phyloP scores from a whole-genome alignment of 2,888 invertebrate genomes.

The Drosophila infuscata region DNA sequence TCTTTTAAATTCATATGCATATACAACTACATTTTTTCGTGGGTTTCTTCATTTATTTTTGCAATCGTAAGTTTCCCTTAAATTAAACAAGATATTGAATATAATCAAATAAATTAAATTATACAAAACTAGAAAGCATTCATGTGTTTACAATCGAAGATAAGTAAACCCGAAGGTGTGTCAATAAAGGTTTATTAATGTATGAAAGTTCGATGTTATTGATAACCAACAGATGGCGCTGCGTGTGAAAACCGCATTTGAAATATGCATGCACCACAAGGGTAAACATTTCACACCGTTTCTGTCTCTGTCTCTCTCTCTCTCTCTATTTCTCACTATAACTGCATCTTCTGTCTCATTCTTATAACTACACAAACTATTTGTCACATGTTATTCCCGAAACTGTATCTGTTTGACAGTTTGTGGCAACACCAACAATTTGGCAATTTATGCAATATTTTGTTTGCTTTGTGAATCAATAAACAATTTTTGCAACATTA shows the following conservation, averaged over 20 bases:
- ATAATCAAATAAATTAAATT: too few relatives aligned
- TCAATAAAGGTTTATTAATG: neutral
- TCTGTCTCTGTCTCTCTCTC: too few relatives aligned
- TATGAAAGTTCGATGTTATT: neutral
- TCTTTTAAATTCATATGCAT: neutral
- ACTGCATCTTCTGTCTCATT: neutral
- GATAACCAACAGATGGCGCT: constrained; percentile 3
- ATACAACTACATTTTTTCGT: neutral
- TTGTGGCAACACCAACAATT: constrained; percentile 27
- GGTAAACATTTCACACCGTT: constrained; percentile 30
- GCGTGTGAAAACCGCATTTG: constrained; percentile 22
- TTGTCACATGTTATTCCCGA: constrained; percentile 18
- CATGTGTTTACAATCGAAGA: neutral
- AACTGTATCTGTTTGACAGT: constrained; percentile 5
- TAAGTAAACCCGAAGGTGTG: neutral
- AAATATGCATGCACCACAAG: constrained; percentile 34
- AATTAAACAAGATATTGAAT: neutral
- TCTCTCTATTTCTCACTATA: neutral
- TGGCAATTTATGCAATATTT: constrained; percentile 12
- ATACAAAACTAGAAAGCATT: neutral
- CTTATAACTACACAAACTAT: constrained; percentile 1
- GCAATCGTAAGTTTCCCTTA: neutral
- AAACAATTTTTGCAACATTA: constrained; percentile 53
- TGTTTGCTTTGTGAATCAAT: constrained; percentile 54
- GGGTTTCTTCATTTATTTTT: neutral